phyloP scores from a whole-genome alignment of 2,797 vertebrate genomes.

The Novumbra hubbsi region DNA sequence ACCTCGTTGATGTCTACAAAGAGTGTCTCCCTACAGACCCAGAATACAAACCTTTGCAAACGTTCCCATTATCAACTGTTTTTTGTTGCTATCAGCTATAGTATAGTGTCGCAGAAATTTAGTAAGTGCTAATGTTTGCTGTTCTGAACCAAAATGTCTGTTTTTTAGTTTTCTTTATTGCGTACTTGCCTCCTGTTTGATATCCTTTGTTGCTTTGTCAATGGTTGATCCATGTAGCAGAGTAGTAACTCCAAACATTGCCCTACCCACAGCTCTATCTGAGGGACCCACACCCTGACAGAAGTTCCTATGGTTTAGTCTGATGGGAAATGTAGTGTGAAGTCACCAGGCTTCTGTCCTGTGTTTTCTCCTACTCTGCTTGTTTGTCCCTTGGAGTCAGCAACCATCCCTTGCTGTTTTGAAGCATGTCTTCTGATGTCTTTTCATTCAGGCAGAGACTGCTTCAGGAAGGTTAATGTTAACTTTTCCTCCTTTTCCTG shows the following conservation, averaged over 20 bases:
- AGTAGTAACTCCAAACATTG: conserved; percentile 35
- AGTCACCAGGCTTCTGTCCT: conserved; percentile 52
- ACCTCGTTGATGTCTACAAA: neutral
- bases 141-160: neutral
- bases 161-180: conserved; percentile 36
- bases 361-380: conserved; percentile 48
- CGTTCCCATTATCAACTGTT: neutral
- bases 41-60: neutral
- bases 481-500: conserved; percentile 50
- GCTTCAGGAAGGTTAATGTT: conserved; percentile 43
- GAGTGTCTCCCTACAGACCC: neutral
- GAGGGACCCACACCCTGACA: conserved; percentile 47
- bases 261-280: conserved; percentile 62
- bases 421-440: conserved; percentile 48
- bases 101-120: neutral
- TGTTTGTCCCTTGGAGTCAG: conserved; percentile 46
- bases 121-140: neutral
- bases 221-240: conserved; percentile 16
- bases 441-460: conserved; percentile 48
- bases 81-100: neutral
- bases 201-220: conserved; percentile 9
- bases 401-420: conserved; percentile 46
- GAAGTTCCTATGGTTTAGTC: conserved; percentile 49
- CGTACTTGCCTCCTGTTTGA: conserved; percentile 17
- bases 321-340: conserved; percentile 52